A percentile compares a stretch with the other conserved stretches of the same genome.
Evolutionary conservation across 2,888 invertebrate genomes (phyloP).

Genomic region (Marronus borbonicus): DNA sequence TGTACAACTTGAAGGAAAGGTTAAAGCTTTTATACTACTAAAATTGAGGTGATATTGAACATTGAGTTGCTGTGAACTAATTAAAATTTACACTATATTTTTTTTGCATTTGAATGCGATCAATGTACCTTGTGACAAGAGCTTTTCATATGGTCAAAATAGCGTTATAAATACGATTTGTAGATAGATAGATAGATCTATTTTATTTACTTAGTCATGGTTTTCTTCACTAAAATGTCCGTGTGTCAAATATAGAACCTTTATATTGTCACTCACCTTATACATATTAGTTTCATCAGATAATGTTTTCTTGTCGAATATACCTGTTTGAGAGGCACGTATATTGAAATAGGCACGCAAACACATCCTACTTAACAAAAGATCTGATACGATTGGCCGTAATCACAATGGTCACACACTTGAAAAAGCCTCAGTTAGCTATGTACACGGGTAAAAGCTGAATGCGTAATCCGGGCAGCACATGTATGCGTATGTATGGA

Average conservation of each 20-base stretch:
- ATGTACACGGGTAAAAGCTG: conserved; percentile 26
- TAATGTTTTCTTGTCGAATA: conserved; percentile 38
- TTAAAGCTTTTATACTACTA: no score
- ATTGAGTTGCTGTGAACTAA: no score
- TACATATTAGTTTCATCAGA: conserved; percentile 46
- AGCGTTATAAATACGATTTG: background rate
- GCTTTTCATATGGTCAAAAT: no score
- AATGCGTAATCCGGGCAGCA: conserved; percentile 24
- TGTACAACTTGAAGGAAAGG: no score
- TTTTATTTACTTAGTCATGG: conserved; percentile 14
- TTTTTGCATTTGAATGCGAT: no score
- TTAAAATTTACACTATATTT: background rate
- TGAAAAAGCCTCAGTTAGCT: conserved; percentile 25
- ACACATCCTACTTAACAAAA: conserved; percentile 50
- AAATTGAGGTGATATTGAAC: no score
- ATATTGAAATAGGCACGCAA: conserved; percentile 37
- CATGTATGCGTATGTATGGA: conserved; percentile 9
- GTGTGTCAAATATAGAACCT: conserved; percentile 32
- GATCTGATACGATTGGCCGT: conserved; percentile 44
- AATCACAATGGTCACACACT: conserved; percentile 44
- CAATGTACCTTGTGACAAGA: no score
- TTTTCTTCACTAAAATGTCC: conserved; percentile 22
- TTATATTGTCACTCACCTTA: conserved; percentile 42
- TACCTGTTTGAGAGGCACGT: conserved; percentile 41
- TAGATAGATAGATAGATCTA: background rate